A percentile compares a stretch with the other conserved stretches of the same genome.
phyloP scores from a whole-genome alignment of 2,113 vertebrate genomes.

The Rhinopomastus cyanomelas region DNA sequence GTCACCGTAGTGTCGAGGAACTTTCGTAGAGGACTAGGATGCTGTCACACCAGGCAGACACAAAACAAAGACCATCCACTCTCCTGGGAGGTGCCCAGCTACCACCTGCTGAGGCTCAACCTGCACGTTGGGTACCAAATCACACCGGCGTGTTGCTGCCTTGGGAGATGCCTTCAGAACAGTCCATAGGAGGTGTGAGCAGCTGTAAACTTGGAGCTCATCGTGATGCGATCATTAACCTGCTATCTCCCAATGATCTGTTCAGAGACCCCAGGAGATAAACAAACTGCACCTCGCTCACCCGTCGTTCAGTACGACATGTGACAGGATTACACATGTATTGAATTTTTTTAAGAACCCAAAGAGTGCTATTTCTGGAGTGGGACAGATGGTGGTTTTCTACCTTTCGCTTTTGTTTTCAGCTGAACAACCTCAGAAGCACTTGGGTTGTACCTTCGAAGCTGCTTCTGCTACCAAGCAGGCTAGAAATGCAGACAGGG shows the following conservation, averaged over 20 bases:
- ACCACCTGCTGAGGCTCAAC: not conserved
- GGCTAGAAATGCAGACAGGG: not conserved
- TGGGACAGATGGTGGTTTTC: not conserved
- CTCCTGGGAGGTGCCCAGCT: not conserved
- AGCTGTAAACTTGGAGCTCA: not conserved
- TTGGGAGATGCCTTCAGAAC: rapidly evolving
- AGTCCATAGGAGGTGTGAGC: rapidly evolving
- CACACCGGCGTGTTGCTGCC: rapidly evolving
- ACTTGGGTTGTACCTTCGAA: not conserved
- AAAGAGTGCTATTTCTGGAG: not conserved
- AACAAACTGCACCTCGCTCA: not conserved
- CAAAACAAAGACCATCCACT: not conserved
- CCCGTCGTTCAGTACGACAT: not conserved
- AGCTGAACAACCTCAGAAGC: not conserved
- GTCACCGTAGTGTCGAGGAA: not conserved
- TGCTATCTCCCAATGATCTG: not conserved
- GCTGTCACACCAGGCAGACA: not conserved
- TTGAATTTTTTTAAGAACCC: not conserved
- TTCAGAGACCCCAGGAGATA: not conserved
- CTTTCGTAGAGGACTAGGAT: not conserved
- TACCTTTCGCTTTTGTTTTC: conserved; percentile 9
- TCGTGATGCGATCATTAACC: not conserved
- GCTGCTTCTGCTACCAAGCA: not conserved
- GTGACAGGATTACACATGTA: not conserved
- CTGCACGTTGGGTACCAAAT: rapidly evolving